These are phyloP conservation scores for Pterocles burchelli DNA, from an alignment of 2,113 vertebrate genomes.

Conservation along the genomic window DNA sequence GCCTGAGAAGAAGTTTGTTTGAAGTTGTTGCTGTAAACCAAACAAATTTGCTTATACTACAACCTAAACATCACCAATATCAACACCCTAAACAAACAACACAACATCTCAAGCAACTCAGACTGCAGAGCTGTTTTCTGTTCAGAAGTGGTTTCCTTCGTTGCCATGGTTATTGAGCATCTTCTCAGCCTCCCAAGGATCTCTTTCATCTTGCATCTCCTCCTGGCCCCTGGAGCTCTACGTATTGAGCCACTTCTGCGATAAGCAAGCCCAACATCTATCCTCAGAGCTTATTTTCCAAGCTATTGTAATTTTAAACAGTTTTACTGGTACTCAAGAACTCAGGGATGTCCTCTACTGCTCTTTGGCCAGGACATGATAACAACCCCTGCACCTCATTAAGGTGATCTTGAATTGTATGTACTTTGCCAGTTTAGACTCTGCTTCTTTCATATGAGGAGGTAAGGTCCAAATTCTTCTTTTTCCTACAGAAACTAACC, in stretches of 20 bases:
- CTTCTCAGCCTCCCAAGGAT: not conserved
- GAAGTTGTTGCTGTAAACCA: not conserved
- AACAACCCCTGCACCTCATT: not conserved
- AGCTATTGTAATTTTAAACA: not conserved
- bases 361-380: not conserved
- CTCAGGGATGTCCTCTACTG: not conserved
- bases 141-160: not conserved
- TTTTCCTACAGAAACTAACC: not conserved
- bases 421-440: not conserved
- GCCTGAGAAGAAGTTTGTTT: not conserved
- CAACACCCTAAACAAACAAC: not conserved
- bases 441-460: not conserved
- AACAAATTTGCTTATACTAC: not conserved
- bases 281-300: not conserved
- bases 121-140: not conserved
- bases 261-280: not conserved
- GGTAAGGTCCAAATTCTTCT: not conserved
- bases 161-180: not conserved
- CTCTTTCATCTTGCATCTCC: not conserved
- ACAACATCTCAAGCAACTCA: not conserved
- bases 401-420: not conserved
- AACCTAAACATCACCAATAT: not conserved
- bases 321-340: not conserved
- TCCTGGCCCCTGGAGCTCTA: not conserved
- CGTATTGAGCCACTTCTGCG: not conserved